Base-by-base conservation (phyloP, 2,113 vertebrate genomes). In the Heptranchias perlo region DNA sequence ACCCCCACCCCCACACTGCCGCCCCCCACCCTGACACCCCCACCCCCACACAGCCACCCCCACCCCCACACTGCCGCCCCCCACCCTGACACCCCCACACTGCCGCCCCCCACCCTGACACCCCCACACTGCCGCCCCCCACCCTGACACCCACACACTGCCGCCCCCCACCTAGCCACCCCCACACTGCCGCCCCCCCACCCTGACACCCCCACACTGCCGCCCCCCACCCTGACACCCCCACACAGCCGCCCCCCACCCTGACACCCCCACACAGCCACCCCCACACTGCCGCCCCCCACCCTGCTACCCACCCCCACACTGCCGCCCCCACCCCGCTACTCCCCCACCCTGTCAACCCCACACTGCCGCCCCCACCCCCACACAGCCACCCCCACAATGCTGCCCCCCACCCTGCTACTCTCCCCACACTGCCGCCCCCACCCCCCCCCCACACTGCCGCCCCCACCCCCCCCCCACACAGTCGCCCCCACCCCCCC, bases 221-320 rank as follows among this genome's bases (percentile, higher is more conserved):
- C 8, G 4, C 94, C 28, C 91, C 96, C 96, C 96, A 96, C 31
- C 25, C 93, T n/a, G n/a, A n/a, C n/a, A n/a, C 25, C 92, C 96
- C 93, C 96, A 96, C 18, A 78, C 78, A 10, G 18, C 93, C 23
- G 95, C 28, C 31, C 7, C 18, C 21, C 23, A 25, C 23, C 21
- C 84, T 13, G 7, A 3, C 84, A 4, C 4, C 13, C 4, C 49
- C 78, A 39, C n/a, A 21, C 78, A 84, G 39, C 39, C n/a, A 18
- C 78, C 3, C 39, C 18, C n/a, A 18, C 35, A 1, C 18, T 47
- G 14, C n/a, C n/a, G 44, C 18, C 35, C 13, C 39, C n/a, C 39
- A 4, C 0, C 78, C 31, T 31, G 5, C 67, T 28, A 8, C 1
- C 10, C 64, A 0, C 64, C 64, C 18, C 7, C 69, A 76, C 6